Conservation (phyloP, 2,888 invertebrate species). For the Cinara cedri region DNA sequence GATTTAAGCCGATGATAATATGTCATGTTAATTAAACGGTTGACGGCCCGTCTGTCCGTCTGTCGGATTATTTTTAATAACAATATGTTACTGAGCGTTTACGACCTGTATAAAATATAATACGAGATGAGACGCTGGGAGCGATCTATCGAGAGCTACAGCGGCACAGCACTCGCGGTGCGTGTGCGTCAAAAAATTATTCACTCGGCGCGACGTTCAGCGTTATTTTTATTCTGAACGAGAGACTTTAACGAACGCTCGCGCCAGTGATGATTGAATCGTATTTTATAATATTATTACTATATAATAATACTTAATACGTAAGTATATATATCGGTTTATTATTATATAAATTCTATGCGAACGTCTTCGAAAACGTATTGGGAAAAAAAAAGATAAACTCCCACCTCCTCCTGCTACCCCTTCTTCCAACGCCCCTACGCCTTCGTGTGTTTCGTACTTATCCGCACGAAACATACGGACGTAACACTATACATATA, state of each 20-base stretch:
- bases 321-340: too few relatives aligned
- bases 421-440: neutral
- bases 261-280: slow-evolving; percentile 27
- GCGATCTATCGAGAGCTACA: slow-evolving; percentile 30
- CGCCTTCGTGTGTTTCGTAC: too few relatives aligned
- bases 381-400: neutral
- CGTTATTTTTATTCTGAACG: too few relatives aligned
- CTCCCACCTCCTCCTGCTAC: too few relatives aligned
- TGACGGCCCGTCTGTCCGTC: slow-evolving; percentile 52
- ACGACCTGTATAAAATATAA: slow-evolving; percentile 16
- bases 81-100: slow-evolving; percentile 12
- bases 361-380: slow-evolving; percentile 15
- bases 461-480: too few relatives aligned
- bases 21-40: slow-evolving; percentile 57
- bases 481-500: too few relatives aligned
- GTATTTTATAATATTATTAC: too few relatives aligned
- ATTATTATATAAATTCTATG: neutral
- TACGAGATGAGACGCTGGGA: slow-evolving; percentile 1
- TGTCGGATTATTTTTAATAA: slow-evolving; percentile 56
- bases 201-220: neutral
- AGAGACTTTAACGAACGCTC: slow-evolving; percentile 51
- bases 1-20: slow-evolving; percentile 55
- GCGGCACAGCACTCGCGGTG: too few relatives aligned
- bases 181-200: slow-evolving; percentile 1
- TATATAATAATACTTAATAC: too few relatives aligned